These are phyloP conservation scores for Periplaneta americana DNA, from an alignment of 1,140 invertebrate species.

Conservation along the genomic window DNA sequence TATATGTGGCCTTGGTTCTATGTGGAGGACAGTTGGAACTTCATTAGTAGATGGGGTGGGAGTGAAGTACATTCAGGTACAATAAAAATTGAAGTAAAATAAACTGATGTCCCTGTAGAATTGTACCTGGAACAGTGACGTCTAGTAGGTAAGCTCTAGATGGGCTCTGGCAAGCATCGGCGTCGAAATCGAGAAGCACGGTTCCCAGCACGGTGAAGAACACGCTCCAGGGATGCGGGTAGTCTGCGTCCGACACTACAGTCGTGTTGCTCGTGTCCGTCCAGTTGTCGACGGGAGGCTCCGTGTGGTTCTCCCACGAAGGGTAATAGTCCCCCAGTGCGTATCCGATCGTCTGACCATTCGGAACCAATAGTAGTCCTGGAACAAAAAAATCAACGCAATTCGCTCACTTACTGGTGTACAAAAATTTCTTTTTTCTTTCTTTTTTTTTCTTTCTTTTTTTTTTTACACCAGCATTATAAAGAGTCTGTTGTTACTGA, in stretches of 20 bases:
- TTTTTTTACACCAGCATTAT: no score
- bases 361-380: constrained; percentile 85
- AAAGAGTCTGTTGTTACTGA: no score
- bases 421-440: no score
- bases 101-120: neutral
- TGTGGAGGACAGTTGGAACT: no score
- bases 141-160: constrained; percentile 88
- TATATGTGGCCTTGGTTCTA: no score
- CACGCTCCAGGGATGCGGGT: constrained; percentile 76
- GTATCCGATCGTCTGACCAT: constrained; percentile 79
- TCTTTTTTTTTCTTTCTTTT: no score
- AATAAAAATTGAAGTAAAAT: no score
- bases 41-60: no score
- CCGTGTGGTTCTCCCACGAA: constrained; percentile 31
- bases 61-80: no score
- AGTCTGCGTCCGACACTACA: constrained; percentile 25
- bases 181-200: constrained; percentile 90
- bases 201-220: constrained; percentile 91
- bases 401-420: no score
- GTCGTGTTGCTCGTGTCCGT: constrained; percentile 31
- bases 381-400: no score
- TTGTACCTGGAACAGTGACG: constrained; percentile 76
- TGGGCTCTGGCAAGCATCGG: constrained; percentile 93
- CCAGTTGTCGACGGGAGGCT: constrained; percentile 17
- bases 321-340: constrained; percentile 62